Conservation (phyloP, 2,888 invertebrate species). For the Kuschelorhynchus macadamiae region DNA sequence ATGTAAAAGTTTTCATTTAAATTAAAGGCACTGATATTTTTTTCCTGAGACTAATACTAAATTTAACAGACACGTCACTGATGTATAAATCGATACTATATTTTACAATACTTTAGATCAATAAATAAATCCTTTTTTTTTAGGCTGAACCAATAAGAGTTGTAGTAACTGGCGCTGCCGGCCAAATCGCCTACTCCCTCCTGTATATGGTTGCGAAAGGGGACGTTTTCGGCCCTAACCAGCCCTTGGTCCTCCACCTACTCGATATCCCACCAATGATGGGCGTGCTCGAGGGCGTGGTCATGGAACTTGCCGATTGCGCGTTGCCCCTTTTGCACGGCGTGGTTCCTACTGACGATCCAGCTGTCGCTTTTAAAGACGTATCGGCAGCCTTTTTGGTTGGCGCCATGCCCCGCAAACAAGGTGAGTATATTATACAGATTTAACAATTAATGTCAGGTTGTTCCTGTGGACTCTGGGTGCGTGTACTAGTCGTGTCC, state of each 20-base stretch:
- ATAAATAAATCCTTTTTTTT: too few relatives aligned
- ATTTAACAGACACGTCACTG: too few relatives aligned
- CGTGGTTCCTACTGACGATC: slow-evolving; percentile 90
- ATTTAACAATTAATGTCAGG: neutral
- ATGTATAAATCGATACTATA: too few relatives aligned
- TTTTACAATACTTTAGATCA: too few relatives aligned
- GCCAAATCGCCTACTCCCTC: slow-evolving; percentile 98
- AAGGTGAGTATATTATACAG: slow-evolving; percentile 64
- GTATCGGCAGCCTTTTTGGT: slow-evolving; percentile 97
- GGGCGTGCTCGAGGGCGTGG: slow-evolving; percentile 96
- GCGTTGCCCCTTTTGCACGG: slow-evolving; percentile 90
- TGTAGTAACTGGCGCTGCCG: slow-evolving; percentile 98
- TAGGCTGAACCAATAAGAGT: slow-evolving; percentile 91
- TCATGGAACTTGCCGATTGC: slow-evolving; percentile 97
- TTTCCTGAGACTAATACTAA: too few relatives aligned
- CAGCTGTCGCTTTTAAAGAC: slow-evolving; percentile 93
- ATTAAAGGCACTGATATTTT: too few relatives aligned
- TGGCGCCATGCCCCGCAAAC: slow-evolving; percentile 97
- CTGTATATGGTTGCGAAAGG: slow-evolving; percentile 96
- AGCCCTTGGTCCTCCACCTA: slow-evolving; percentile 89
- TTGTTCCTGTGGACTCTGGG: too few relatives aligned
- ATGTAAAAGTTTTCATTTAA: too few relatives aligned
- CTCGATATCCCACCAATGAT: slow-evolving; percentile 97
- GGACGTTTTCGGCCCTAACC: slow-evolving; percentile 92
- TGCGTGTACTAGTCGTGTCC: too few relatives aligned